phyloP scores from a whole-genome alignment of 2,888 invertebrate genomes.

The Silvanus unidentatus region DNA sequence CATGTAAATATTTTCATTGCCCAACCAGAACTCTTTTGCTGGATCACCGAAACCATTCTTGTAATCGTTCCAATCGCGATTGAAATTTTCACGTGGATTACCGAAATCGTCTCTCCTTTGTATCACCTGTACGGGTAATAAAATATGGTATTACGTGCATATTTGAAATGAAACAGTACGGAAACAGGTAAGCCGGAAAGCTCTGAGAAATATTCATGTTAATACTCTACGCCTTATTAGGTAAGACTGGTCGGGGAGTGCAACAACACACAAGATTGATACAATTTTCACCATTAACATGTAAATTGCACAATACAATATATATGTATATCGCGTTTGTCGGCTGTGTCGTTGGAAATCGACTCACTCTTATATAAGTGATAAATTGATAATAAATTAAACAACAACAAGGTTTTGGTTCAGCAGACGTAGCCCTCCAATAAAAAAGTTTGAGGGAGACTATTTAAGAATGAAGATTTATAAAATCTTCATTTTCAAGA shows the following conservation, averaged over 20 bases:
- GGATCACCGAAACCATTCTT: slow-evolving; percentile 91
- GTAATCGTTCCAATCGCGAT: slow-evolving; percentile 87
- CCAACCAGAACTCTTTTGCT: slow-evolving; percentile 85
- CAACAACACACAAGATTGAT: slow-evolving; percentile 10
- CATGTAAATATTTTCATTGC: slow-evolving; percentile 91
- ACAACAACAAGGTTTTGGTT: no score
- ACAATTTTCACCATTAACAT: slow-evolving; percentile 15
- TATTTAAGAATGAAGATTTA: no score
- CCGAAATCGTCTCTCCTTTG: slow-evolving; percentile 86
- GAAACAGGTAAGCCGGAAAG: not conserved
- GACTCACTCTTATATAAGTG: no score
- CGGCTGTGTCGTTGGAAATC: not conserved
- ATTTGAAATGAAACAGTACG: not conserved
- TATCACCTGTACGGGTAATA: slow-evolving; percentile 61
- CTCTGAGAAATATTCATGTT: no score
- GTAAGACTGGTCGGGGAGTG: slow-evolving; percentile 10
- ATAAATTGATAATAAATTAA: no score
- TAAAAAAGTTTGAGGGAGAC: no score
- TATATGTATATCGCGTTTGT: slow-evolving; percentile 1
- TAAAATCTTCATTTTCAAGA: no score
- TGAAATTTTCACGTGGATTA: slow-evolving; percentile 83
- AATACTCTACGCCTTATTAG: slow-evolving; percentile 11
- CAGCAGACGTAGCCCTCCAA: no score
- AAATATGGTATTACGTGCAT: not conserved
- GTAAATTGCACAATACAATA: slow-evolving; percentile 15